Evolutionary conservation across 2,113 vertebrate genomes (phyloP), one percentile per base, ranked within the genome.

Genomic region (Charadrius vociferus): DNA sequence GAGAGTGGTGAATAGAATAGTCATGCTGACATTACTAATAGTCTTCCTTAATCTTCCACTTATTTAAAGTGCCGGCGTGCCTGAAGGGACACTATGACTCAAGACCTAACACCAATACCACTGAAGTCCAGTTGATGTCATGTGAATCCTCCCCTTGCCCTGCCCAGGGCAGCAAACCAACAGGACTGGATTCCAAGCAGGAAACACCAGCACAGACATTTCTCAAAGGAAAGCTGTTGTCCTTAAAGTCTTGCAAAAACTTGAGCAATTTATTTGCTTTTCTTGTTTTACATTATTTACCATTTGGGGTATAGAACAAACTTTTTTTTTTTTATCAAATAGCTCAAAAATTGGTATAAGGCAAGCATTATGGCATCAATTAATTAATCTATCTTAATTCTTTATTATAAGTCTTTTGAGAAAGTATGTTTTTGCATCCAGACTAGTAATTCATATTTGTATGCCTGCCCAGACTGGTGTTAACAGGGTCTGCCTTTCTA

Each of bases 111-210:
- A 82, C 5, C 6, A 21, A 3, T 14, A 63, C 7, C 7, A n/a
- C 30, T 49, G 4, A 52, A 21, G 2, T 47, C 15, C 72, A 13
- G 4, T 0, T n/a, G 47, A 17, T 0, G 7, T 14, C 65, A 79
- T 15, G 2, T 18, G 30, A 58, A 61, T 18, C 50, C 41, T 81
- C 7, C 10, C 24, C 21, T 88, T 4, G 3, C 3, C 3, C 6
- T 5, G 2, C 41, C 53, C 59, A 84, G 50, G 55, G 15, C 26
- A 74, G 12, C 41, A 83, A 67, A 87, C 22, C 17, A 47, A 41
- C 52, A 71, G 23, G 73, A 63, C 65, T 53, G 52, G 45, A 75
- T 84, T 90, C 55, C 90, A 90, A 62, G 41, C 37, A 79, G 62
- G 73, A 92, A 81, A 58, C 0, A 0, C 10, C 55, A 78, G 9